Base-by-base conservation (phyloP, 53 echinoderm and acorn worm species). In the Echinarachnius parma region DNA sequence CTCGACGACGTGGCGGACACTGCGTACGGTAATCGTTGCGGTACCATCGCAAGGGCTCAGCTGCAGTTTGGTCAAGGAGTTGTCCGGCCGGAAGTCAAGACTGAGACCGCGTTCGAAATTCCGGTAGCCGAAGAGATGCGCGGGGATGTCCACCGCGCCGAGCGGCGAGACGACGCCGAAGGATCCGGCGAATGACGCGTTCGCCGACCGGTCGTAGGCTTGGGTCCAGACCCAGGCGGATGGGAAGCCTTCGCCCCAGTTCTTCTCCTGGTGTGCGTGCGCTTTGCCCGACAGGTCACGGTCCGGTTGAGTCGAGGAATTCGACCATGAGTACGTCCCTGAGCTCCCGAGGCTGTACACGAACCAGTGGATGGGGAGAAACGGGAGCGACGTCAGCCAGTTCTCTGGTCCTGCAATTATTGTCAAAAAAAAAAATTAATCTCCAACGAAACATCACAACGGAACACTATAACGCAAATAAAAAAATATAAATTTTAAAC, bases 151-250 rank as follows among this genome's bases (percentile, higher is more conserved):
- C 10, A 62, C 2, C 9, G 18, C n/a, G 34, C 78, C 72, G 24
- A 86, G 64, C 25, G 9, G 30, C 0, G 80, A 46, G 13, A 77
- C 28, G 15, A 68, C 49, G 7, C 92, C 92, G 53, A 92, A 87
- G 2, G 84, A 45, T 18, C 87, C 87, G 3, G 87, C 87, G 72
- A 77, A 87, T 11, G 81, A 53, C 5, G 80, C 30, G 10, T 49
- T 48, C 19, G 69, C 27, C 31, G 72, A 30, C 2, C 53, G 11
- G 58, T 87, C 63, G 60, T 60, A 53, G 14, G 77, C 84, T 48
- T 87, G 80, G 14, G 74, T 87, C 92, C 92, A 92, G 19, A 92
- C 71, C 92, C 92, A 92, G 25, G 67, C 78, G 48, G 84, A 64
- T 23, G 92, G 92, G 52, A 87, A 92, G 5, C 61, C 61, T 10